Conservation (phyloP, 2,797 vertebrate species). For the Pygocentrus nattereri region DNA sequence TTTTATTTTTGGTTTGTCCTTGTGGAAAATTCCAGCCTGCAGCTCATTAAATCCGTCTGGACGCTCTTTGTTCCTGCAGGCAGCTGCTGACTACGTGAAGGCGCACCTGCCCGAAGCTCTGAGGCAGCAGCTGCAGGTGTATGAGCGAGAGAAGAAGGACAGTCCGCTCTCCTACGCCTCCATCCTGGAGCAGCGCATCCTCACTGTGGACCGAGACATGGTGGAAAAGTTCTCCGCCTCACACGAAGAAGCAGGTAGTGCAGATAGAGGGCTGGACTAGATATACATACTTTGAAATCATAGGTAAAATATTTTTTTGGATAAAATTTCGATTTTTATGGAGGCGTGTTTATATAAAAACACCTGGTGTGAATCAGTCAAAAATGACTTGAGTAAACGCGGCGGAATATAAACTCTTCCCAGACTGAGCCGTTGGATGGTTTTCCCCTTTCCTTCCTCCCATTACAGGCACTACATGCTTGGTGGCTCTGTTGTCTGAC, state of each 20-base stretch:
- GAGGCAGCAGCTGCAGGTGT: constrained; percentile 92
- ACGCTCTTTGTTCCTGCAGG: constrained; percentile 71
- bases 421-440: too few species aligned
- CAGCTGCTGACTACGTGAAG: constrained; percentile 96
- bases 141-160: constrained; percentile 93
- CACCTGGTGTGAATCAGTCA: too few species aligned
- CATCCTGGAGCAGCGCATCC: constrained; percentile 95
- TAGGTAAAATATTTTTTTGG: too few species aligned
- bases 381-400: too few species aligned
- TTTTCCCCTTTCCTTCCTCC: neutral
- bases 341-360: too few species aligned
- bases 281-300: too few species aligned
- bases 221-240: constrained; percentile 93
- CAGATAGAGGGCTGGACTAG: neutral
- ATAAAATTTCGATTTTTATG: too few species aligned
- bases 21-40: neutral
- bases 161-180: constrained; percentile 87
- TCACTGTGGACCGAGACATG: constrained; percentile 93
- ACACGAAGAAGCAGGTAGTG: constrained; percentile 96
- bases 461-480: constrained; percentile 91
- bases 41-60: neutral
- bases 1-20: neutral
- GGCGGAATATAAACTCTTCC: too few species aligned
- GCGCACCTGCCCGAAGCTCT: constrained; percentile 92
- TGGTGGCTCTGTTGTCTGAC: constrained; percentile 92